Evolutionary conservation across 2,113 vertebrate genomes (phyloP).

Genomic region (Albula glossodonta): DNA sequence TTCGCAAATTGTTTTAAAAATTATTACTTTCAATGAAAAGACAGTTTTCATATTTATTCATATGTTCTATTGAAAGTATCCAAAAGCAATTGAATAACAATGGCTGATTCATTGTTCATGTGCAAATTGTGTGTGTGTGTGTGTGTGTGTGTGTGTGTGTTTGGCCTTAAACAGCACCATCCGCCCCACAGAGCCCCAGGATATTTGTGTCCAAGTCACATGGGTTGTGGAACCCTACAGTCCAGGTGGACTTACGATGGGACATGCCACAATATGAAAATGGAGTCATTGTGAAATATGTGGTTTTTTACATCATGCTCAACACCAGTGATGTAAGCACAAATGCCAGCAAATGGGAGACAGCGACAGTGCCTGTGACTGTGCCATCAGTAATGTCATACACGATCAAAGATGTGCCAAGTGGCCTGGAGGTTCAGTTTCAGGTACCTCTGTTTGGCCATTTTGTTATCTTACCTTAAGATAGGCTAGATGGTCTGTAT

Average conservation of each 20-base stretch:
- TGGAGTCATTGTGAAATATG: conserved; percentile 57
- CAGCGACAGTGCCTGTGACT: background rate
- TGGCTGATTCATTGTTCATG: too few relatives aligned
- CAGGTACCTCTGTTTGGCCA: conserved; percentile 53
- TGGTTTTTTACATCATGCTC: conserved; percentile 57
- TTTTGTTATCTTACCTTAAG: background rate
- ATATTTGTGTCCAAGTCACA: conserved; percentile 52
- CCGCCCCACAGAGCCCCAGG: conserved; percentile 61
- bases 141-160: background rate
- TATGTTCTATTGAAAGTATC: too few relatives aligned
- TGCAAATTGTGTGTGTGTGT: background rate
- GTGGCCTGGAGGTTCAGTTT: conserved; percentile 54
- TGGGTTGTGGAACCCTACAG: conserved; percentile 18
- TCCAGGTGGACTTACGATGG: conserved; percentile 66
- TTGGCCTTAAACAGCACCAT: conserved; percentile 56
- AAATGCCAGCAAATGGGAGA: conserved; percentile 41
- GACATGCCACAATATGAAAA: conserved; percentile 59
- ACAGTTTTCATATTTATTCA: too few relatives aligned
- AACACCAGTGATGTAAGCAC: conserved; percentile 37
- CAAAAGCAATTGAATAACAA: too few relatives aligned
- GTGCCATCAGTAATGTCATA: conserved; percentile 38
- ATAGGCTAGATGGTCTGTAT: too few relatives aligned
- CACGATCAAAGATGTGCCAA: conserved; percentile 48
- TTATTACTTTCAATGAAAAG: too few relatives aligned
- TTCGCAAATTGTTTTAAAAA: too few relatives aligned